Conservation (phyloP, 2,888 invertebrate species). For the Bombyx huttoni region DNA sequence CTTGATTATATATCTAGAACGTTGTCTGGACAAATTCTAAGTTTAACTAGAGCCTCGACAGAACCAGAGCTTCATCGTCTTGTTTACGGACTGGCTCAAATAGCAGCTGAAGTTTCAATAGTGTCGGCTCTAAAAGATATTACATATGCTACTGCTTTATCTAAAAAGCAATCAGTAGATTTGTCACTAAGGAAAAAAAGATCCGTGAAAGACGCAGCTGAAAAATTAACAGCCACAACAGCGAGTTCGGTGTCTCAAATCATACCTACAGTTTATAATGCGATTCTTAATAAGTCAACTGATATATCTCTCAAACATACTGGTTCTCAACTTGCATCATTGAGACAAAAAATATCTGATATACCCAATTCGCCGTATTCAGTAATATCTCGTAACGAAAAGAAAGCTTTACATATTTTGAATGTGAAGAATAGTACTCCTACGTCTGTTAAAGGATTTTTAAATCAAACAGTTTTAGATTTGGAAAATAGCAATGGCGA, state of each 20-base stretch:
- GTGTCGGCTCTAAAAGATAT: slow-evolving; percentile 60
- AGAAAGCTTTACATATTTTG: slow-evolving; percentile 31
- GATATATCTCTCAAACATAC: slow-evolving; percentile 2
- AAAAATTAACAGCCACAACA: slow-evolving; percentile 13
- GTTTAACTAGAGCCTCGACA: slow-evolving; percentile 53
- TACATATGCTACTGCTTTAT: slow-evolving; percentile 51
- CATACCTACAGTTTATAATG: slow-evolving; percentile 28
- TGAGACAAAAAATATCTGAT: slow-evolving; percentile 6
- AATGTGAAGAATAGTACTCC: slow-evolving; percentile 16
- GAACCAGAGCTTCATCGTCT: slow-evolving; percentile 60
- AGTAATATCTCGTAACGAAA: slow-evolving; percentile 33
- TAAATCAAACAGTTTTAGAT: slow-evolving; percentile 55
- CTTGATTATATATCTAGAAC: slow-evolving; percentile 61
- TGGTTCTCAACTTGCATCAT: slow-evolving; percentile 4
- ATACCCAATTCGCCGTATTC: slow-evolving; percentile 32
- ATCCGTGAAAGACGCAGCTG: slow-evolving; percentile 16
- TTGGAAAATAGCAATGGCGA: slow-evolving; percentile 30
- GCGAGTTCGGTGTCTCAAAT: slow-evolving; percentile 11
- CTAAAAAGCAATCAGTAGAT: slow-evolving; percentile 60
- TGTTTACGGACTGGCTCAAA: slow-evolving; percentile 61
- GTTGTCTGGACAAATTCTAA: slow-evolving; percentile 52
- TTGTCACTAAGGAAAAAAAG: slow-evolving; percentile 50
- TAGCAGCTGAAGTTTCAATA: slow-evolving; percentile 60
- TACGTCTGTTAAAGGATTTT: slow-evolving; percentile 35
- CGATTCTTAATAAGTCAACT: slow-evolving; percentile 39